Evolutionary conservation across 2,888 invertebrate genomes (phyloP), one percentile per base, ranked within the genome.

Genomic region (Acronicta alni): DNA sequence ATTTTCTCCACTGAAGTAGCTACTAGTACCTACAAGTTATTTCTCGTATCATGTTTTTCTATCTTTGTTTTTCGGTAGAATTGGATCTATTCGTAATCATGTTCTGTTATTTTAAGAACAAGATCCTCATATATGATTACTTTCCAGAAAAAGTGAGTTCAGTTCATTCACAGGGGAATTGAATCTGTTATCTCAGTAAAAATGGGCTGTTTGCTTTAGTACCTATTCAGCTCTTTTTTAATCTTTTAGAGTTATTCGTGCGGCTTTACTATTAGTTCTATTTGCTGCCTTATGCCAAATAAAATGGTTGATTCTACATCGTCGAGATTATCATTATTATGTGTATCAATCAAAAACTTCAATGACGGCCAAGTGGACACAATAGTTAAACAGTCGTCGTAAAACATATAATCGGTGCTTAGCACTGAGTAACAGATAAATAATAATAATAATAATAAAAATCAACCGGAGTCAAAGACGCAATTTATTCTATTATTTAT

Each of bases 1-100:
- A 81, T 85, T 82, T 59, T 39, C 39, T 39, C 35, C 42, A 37
- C 51, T 23, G 38, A 23, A 35, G 14, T 51, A 20, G 55, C 42
- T 48, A 49, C 53, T 45, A 16, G 45, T 51, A 20, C 53, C 42
- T 48, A 49, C 53, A 43, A 16, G 45, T 17, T 60, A 56, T 64
- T 72, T 70, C 64, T 69, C 53, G 20, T 47, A 60, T 51, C 35
- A 37, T 55, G 51, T 59, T 52, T 64, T 48, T 61, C 38, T 46
- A 35, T 53, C 17, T 53, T 41, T 70, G 55, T 69, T 47, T 47
- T 44, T 37, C 42, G 53, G 15, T 61, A 26, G 23, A 59, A 66
- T 52, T 55, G 57, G 30, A 16, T 46, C 14, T 30, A 30, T 66
- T 44, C 30, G 30, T 10, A 30, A 30, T 30, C 12, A 12, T 30